phyloP scores from a whole-genome alignment of 2,888 invertebrate species.

The Drosophila peninsularis region DNA sequence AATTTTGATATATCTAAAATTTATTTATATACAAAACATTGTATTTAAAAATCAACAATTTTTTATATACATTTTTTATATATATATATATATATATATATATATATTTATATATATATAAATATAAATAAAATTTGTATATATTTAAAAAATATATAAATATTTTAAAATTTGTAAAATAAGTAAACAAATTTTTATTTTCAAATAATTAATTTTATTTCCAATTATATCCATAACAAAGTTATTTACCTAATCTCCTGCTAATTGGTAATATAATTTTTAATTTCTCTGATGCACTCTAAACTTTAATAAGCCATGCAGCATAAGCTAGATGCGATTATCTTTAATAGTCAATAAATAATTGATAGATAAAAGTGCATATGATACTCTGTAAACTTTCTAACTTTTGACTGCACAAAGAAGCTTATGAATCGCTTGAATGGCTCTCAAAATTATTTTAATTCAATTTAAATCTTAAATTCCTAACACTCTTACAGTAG shows the following conservation, averaged over 20 bases:
- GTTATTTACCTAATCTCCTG: background rate
- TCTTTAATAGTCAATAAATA: background rate
- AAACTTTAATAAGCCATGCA: background rate
- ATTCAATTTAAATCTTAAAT: conserved; percentile 38
- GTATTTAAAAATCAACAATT: too few relatives aligned
- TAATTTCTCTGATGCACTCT: background rate
- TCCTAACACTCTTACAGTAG: background rate
- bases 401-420: too few relatives aligned
- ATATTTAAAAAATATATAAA: too few relatives aligned
- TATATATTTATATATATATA: too few relatives aligned
- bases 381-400: background rate
- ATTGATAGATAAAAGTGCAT: background rate
- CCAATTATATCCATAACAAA: too few relatives aligned
- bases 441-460: background rate
- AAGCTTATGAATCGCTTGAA: background rate
- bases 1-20: too few relatives aligned
- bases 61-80: too few relatives aligned
- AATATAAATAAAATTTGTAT: too few relatives aligned
- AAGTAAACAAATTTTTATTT: too few relatives aligned
- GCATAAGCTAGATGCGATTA: background rate
- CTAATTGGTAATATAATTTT: background rate
- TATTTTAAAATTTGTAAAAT: too few relatives aligned
- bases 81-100: background rate
- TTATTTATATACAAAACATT: too few relatives aligned
- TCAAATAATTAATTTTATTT: too few relatives aligned